Conservation (phyloP, 1,140 invertebrate species). For the Drosophila grimshawi region DNA sequence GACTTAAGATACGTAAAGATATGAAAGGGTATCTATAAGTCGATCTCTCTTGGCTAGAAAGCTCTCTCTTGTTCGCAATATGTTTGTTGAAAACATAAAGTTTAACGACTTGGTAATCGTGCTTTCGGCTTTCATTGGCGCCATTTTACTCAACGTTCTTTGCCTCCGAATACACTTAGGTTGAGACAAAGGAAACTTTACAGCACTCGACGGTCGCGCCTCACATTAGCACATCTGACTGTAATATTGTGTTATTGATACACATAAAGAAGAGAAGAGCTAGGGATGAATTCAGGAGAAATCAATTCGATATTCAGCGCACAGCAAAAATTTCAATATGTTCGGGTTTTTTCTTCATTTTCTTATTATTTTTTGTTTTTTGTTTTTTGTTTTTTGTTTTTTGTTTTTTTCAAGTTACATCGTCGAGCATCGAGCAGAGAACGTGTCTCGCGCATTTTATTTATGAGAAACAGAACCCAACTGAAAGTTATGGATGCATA, state of each 20-base stretch:
- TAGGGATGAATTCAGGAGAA: conserved; percentile 9
- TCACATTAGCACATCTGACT: conserved; percentile 37
- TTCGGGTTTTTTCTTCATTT: conserved; percentile 25
- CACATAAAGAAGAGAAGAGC: conserved; percentile 11
- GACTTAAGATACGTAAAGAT: no score
- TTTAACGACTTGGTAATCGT: conserved; percentile 12
- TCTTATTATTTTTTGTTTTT: conserved; percentile 8
- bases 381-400: conserved; percentile 28
- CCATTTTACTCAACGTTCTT: neutral
- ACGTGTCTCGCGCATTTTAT: conserved; percentile 68
- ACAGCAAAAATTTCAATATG: conserved; percentile 68
- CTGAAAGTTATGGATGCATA: conserved; percentile 53
- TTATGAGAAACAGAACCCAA: conserved; percentile 64
- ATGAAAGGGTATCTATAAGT: no score
- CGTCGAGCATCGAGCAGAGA: conserved; percentile 46
- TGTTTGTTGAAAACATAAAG: neutral
- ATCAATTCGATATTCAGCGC: conserved; percentile 69
- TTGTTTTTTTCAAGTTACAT: conserved; percentile 73
- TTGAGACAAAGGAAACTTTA: conserved; percentile 47
- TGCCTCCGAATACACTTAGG: neutral
- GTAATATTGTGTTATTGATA: conserved; percentile 38
- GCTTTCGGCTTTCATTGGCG: neutral
- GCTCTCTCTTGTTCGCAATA: conserved; percentile 6
- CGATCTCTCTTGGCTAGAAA: neutral
- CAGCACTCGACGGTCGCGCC: conserved; percentile 21